Base-by-base conservation (phyloP, 2,113 vertebrate genomes). In the Thunnus thynnus region DNA sequence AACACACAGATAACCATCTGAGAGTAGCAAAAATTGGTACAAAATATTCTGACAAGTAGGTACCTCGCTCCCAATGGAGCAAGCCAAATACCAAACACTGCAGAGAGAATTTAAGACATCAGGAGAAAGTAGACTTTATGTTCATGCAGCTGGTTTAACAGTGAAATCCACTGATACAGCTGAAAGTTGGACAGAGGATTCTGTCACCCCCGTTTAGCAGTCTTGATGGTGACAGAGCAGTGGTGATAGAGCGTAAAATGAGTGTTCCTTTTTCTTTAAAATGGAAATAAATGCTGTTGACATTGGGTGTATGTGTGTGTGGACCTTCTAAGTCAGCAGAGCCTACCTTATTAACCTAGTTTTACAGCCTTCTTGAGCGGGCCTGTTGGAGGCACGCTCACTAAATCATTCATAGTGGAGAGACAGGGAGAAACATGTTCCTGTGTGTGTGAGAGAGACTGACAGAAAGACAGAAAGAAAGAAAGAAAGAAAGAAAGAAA, bases 361-460 rank as follows among this genome's bases (percentile, higher is more conserved):
- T 93, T 89, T 55, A 66, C 61, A 80, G 89, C 16, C 87, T 73
- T 80, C 84, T 84, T 72, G 48, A 85, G 84, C 51, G 14, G 75
- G 77, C 76, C 86, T 76, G 88, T 88, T 76, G 61, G 86, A 92
- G 84, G 82, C 91, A 85, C 70, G 51, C 84, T 90, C 88, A 86
- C 91, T 93, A 92, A 93, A 93, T 93, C 89, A 92, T 93, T 93
- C 86, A 93, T 93, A 67, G 71, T 68, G 86, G 86, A 89, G 86
- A 89, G 83, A 89, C 82, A 74, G 69, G 79, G 71, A 76, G 84
- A 86, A 86, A 86, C 92, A 85, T 82, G 86, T 85, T 87, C 66
- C 84, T 55, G 30, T 64, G 55, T 75, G 62, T 57, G 61, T 50
- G 64, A 54, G 65, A 41, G 9, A 41, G 36, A 41, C 2, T 7